Percentiles rank a stretch among this genome's conserved stretches.
phyloP scores from a whole-genome alignment of 2,113 vertebrate genomes.

The Mesocricetus auratus region DNA sequence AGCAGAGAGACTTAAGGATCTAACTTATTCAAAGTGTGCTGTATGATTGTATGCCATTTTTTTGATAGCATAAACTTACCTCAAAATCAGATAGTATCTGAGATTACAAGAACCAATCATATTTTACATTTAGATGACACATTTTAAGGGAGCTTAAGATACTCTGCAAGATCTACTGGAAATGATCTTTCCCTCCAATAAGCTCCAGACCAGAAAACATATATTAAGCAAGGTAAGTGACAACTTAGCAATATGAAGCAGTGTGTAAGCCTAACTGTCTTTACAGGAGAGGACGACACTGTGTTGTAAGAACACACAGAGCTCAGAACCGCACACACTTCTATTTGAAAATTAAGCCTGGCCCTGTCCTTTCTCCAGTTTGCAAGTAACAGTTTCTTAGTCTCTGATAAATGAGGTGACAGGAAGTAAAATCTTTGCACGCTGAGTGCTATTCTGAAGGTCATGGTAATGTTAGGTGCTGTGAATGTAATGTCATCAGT shows the following conservation, averaged over 20 bases:
- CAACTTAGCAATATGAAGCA: not conserved
- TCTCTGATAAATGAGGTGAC: not conserved
- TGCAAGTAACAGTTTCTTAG: not conserved
- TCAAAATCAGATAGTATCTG: constrained; percentile 34
- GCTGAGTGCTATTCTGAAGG: not conserved
- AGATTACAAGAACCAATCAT: not conserved
- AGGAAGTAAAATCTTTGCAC: not conserved
- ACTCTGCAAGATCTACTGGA: constrained; percentile 18
- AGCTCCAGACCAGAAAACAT: constrained; percentile 10
- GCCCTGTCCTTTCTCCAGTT: not conserved
- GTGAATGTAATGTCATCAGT: not conserved
- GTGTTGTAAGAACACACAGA: not conserved
- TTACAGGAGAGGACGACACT: not conserved
- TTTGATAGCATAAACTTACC: not conserved
- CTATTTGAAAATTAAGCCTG: constrained; percentile 44
- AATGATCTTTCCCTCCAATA: not conserved
- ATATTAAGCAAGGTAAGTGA: not conserved
- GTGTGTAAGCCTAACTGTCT: not conserved
- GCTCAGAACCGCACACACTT: not conserved
- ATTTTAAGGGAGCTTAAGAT: constrained; percentile 11
- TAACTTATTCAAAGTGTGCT: not conserved
- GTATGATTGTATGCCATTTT: not conserved
- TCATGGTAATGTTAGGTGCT: not conserved
- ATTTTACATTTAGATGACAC: constrained; percentile 28
- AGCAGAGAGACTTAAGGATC: constrained; percentile 22